phyloP scores from a whole-genome alignment of 1,140 invertebrate species.

The Pantala flavescens region DNA sequence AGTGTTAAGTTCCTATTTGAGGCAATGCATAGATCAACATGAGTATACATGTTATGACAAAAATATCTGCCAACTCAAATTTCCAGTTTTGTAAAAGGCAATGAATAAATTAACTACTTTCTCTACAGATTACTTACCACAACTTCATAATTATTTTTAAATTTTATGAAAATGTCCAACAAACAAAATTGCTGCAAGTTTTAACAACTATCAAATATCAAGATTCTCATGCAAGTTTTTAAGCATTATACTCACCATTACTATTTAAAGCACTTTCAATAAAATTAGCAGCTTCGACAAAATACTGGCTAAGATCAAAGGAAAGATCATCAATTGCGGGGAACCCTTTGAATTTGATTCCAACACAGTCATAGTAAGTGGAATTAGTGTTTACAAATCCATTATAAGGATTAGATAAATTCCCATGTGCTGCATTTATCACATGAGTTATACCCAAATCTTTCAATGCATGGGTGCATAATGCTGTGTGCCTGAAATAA shows the following conservation, averaged over 20 bases:
- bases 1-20: no score
- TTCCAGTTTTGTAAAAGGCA: no score
- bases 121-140: no score
- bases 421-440: slow-evolving; percentile 68
- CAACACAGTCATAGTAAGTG: slow-evolving; percentile 58
- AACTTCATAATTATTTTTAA: no score
- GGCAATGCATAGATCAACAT: no score
- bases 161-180: no score
- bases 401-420: neutral
- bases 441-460: slow-evolving; percentile 75
- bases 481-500: slow-evolving; percentile 55
- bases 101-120: no score
- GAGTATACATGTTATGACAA: no score
- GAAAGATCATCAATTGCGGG: slow-evolving; percentile 61
- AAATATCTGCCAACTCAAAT: no score
- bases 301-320: slow-evolving; percentile 66
- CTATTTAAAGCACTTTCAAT: slow-evolving; percentile 62
- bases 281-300: slow-evolving; percentile 64
- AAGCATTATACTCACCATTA: slow-evolving; percentile 45
- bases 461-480: slow-evolving; percentile 60
- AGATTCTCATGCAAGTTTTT: neutral
- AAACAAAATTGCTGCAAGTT: no score
- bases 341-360: slow-evolving; percentile 68
- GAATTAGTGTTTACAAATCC: slow-evolving; percentile 67
- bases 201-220: no score